Evolutionary conservation across 2,113 vertebrate species (phyloP).

Genomic region (Tragelaphus strepsiceros): DNA sequence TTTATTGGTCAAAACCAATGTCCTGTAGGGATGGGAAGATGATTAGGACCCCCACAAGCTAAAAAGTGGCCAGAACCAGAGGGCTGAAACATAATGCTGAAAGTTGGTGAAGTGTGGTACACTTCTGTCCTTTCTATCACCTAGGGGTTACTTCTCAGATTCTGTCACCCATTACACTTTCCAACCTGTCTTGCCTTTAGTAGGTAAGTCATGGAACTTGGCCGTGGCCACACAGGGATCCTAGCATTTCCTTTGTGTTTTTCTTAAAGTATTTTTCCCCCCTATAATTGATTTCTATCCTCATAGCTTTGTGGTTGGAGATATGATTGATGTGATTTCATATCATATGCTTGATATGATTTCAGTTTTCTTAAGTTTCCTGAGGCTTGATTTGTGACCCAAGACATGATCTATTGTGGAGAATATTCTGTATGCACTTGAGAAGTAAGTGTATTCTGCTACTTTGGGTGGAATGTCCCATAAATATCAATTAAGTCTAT

Average conservation of each 20-base stretch:
- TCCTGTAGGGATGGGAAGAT: neutral
- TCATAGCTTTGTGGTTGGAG: neutral
- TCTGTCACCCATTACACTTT: neutral
- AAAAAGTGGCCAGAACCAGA: neutral
- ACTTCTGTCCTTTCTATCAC: neutral
- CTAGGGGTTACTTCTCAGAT: neutral
- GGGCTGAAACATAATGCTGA: neutral
- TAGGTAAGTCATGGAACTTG: neutral
- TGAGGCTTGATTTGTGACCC: neutral
- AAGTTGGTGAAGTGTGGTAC: neutral
- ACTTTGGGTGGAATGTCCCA: neutral
- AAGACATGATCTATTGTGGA: neutral
- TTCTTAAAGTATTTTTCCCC: neutral
- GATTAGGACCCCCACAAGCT: neutral
- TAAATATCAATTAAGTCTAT: neutral
- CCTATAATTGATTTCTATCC: neutral
- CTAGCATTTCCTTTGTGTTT: neutral
- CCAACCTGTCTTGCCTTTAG: neutral
- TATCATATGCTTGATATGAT: neutral
- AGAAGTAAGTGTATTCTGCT: neutral
- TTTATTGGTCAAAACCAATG: neutral
- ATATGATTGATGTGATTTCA: neutral
- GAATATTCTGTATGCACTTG: neutral
- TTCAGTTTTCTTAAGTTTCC: neutral
- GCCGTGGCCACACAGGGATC: neutral